Evolutionary conservation across 2,888 invertebrate species (phyloP).

Genomic region (Germaria angustata): DNA sequence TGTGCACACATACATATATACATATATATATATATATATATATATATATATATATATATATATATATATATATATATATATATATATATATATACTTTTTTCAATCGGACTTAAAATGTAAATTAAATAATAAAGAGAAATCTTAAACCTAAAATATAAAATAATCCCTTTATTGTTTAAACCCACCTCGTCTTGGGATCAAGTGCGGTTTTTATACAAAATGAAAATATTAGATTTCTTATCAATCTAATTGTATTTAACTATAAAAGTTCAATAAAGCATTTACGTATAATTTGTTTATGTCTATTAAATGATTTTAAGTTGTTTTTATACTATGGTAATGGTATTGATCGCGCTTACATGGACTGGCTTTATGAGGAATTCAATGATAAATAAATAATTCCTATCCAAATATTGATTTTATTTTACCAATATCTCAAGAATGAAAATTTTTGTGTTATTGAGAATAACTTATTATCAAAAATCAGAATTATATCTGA

Average conservation of each 20-base stretch:
- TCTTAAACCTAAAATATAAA: no score
- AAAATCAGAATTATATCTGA: no score
- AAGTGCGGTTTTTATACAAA: background rate
- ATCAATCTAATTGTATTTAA: conserved; percentile 30
- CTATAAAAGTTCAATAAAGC: conserved; percentile 26
- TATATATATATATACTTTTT: background rate
- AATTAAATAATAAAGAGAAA: no score
- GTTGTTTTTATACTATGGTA: background rate
- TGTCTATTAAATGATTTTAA: conserved; percentile 18
- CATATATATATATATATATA: background rate
- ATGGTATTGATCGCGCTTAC: background rate
- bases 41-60: no score
- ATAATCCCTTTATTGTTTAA: background rate
- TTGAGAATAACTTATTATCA: no score
- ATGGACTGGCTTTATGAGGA: background rate
- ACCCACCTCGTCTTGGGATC: background rate
- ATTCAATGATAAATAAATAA: background rate
- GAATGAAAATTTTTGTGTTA: no score
- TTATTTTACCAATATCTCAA: no score
- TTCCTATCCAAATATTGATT: no score
- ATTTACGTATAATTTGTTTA: background rate
- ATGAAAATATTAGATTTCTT: conserved; percentile 26
- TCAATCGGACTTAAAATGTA: background rate
- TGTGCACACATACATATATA: background rate
- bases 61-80: no score